Evolutionary conservation across 2,888 invertebrate genomes (phyloP), one percentile per base, ranked within the genome.

Genomic region (Drosophila phalerata): DNA sequence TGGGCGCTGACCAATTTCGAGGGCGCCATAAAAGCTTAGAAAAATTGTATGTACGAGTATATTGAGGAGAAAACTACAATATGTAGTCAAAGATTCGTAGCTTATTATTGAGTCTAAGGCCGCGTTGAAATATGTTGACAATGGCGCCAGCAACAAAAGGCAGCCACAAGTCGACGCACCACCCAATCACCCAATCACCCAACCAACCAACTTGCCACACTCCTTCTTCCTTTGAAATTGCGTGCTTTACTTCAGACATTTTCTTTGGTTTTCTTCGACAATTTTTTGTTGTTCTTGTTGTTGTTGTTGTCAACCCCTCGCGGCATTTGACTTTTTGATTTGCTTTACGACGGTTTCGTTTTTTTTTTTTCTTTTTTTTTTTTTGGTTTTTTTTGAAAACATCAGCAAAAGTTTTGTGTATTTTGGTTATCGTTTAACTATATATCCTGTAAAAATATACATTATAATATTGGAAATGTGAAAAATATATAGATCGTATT

Each of bases 91-190:
- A 68, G 55, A 69, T 64, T 72, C 73, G 51, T 72, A 71, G 76
- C 85, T 87, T 85, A 84, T 87, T 85, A 85, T 87, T 84, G 85
- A 81, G 89, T 84, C 89, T 69, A 57, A 48, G 69, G 56, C 71
- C 65, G 79, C 73, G 17, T 75, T 85, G 86, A 86, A 86, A 88
- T 86, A 86, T 86, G 85, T 86, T 89, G 85, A 86, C 85, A 86
- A 83, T 85, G 85, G 85, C 85, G 85, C 85, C 85, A 83, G 56
- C 67, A 87, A 85, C 85, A 83, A 87, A 79, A 56, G 60, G 48
- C 63, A 34, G 57, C 70, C 38, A 34, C 43, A 42, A 77, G 64
- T 47, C 55, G 58, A 38, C 42, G 34, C 25, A 48, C 42, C 52
- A 28, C 17, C 17, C 13, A 15, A 13, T 17, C 45, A 34, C 45